Evolutionary conservation across 2,888 invertebrate genomes (phyloP).

Genomic region (Andrena hattorfiana): DNA sequence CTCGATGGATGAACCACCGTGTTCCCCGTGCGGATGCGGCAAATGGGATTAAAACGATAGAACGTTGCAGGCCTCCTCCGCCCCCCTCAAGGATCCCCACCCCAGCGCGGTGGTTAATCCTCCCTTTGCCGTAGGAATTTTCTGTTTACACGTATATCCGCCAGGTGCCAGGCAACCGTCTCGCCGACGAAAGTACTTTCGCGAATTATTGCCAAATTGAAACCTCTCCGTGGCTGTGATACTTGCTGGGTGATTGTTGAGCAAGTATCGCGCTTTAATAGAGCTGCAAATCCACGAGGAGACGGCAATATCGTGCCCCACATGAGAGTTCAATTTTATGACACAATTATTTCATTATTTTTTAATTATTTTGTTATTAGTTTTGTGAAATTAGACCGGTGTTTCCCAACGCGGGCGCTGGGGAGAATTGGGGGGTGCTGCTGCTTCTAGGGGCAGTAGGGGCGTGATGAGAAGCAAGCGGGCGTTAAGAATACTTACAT

Average conservation of each 20-base stretch:
- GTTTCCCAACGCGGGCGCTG: too few relatives aligned
- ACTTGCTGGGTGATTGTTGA: not conserved
- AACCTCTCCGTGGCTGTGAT: not conserved
- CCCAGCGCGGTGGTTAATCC: constrained; percentile 25
- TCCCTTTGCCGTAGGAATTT: constrained; percentile 36
- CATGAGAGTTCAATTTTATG: too few relatives aligned
- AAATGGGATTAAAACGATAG: constrained; percentile 63
- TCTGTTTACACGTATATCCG: constrained; percentile 41
- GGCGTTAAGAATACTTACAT: too few relatives aligned
- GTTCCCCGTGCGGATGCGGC: constrained; percentile 54
- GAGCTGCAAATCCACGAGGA: too few relatives aligned
- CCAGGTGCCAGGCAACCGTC: not conserved
- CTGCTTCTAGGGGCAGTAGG: too few relatives aligned
- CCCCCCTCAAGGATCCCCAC: constrained; percentile 45
- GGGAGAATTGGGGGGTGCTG: too few relatives aligned
- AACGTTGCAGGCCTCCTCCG: constrained; percentile 31
- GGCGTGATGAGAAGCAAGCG: too few relatives aligned
- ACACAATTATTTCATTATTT: too few relatives aligned
- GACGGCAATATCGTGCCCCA: too few relatives aligned
- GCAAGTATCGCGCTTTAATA: not conserved
- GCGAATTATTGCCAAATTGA: not conserved
- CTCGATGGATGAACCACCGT: constrained; percentile 35
- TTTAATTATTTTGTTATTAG: too few relatives aligned
- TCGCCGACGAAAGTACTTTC: not conserved
- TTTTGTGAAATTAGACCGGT: too few relatives aligned